Evolutionary conservation across 2,888 invertebrate genomes (phyloP).

Genomic region (Melipona bicolor): DNA sequence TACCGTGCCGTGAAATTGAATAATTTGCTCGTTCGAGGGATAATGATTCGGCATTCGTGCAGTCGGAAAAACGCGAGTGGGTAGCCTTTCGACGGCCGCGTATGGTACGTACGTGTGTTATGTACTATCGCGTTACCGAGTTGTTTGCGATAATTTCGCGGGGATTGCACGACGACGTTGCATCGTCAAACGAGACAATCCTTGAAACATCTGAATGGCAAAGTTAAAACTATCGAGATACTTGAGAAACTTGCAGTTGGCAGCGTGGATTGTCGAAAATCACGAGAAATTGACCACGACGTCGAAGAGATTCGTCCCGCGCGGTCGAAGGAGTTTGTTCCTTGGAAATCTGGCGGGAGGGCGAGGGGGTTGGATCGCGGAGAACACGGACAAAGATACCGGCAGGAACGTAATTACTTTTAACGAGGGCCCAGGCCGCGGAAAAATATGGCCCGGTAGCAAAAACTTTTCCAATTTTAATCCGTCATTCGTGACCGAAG

Average conservation of each 20-base stretch:
- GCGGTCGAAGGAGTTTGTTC: not conserved
- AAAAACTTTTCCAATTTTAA: conserved; percentile 79
- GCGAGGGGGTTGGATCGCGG: conserved; percentile 18
- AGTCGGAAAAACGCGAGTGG: not conserved
- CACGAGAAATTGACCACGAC: too few species aligned
- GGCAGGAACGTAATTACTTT: conserved; percentile 68
- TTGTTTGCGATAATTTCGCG: too few species aligned
- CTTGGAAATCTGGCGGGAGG: conserved; percentile 28
- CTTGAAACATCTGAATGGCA: too few species aligned
- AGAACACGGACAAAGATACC: conserved; percentile 59
- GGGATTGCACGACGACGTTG: too few species aligned
- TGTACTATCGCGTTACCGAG: too few species aligned
- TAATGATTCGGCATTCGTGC: conserved; percentile 15
- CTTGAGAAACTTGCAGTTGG: too few species aligned
- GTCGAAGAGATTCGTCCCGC: conserved; percentile 11
- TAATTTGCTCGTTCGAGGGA: conserved; percentile 36
- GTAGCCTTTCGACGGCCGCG: not conserved
- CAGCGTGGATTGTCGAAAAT: too few species aligned
- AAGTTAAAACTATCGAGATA: too few species aligned
- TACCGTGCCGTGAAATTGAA: conserved; percentile 23
- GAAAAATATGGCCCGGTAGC: conserved; percentile 73
- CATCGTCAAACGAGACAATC: too few species aligned
- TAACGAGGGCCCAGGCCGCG: conserved; percentile 69
- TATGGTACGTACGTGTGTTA: too few species aligned
- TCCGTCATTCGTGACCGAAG: conserved; percentile 75